These are phyloP conservation scores for Anolis sagrei DNA, from an alignment of 2,113 vertebrate species.

Conservation along the genomic window DNA sequence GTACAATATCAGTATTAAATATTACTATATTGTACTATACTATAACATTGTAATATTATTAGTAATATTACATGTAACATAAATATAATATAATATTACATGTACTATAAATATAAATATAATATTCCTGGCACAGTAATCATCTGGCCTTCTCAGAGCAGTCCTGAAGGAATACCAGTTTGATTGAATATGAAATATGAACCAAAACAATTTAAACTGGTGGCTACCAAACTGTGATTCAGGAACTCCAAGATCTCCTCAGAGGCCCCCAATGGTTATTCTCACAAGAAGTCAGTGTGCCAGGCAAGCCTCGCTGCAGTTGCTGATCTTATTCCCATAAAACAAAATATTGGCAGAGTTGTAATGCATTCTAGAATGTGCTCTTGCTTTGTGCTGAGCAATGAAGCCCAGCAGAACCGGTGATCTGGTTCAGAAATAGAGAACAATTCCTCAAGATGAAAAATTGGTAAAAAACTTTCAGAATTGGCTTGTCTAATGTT, in stretches of 20 bases:
- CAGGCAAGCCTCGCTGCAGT: background rate
- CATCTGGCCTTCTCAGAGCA: too few relatives aligned
- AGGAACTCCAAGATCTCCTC: too few relatives aligned
- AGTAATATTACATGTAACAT: too few relatives aligned
- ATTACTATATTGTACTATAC: too few relatives aligned
- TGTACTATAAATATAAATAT: too few relatives aligned
- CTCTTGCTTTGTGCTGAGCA: background rate
- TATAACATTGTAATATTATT: too few relatives aligned
- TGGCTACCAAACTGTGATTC: background rate
- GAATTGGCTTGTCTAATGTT: conserved; percentile 47
- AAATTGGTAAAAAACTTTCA: conserved; percentile 7
- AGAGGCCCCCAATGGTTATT: background rate
- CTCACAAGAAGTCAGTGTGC: too few relatives aligned
- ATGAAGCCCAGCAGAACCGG: background rate
- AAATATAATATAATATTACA: too few relatives aligned
- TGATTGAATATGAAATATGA: background rate
- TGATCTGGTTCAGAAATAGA: conserved; percentile 2
- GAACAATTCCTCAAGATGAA: background rate
- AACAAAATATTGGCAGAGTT: too few relatives aligned
- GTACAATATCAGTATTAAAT: too few relatives aligned
- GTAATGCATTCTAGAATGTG: background rate
- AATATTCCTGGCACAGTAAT: too few relatives aligned
- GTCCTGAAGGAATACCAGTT: background rate
- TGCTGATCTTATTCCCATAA: background rate
- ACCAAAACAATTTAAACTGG: background rate